Percentiles rank a stretch among this genome's conserved stretches.
These are phyloP conservation scores for Myocastor coypus DNA, from an alignment of 2,113 vertebrate species.

Conservation along the genomic window DNA sequence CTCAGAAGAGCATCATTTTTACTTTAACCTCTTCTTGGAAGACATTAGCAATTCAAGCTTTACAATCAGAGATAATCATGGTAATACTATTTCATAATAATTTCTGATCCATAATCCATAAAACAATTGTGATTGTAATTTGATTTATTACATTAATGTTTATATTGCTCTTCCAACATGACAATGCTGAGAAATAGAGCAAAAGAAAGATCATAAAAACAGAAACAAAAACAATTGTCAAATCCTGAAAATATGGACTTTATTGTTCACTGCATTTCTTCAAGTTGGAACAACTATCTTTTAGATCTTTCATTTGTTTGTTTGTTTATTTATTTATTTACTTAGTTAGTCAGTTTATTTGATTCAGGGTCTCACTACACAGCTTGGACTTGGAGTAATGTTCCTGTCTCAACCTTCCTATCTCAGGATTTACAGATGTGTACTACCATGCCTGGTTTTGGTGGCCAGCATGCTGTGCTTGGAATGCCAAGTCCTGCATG, in stretches of 20 bases:
- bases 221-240: neutral
- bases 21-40: slow-evolving; percentile 90
- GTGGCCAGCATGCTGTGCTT: too few species aligned
- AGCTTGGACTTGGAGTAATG: too few species aligned
- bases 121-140: neutral
- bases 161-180: neutral
- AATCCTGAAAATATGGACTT: neutral
- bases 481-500: too few species aligned
- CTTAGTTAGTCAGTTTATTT: too few species aligned
- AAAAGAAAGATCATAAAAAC: neutral
- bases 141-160: neutral
- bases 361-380: too few species aligned
- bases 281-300: neutral
- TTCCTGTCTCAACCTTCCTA: too few species aligned
- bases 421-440: too few species aligned
- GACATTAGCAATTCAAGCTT: slow-evolving; percentile 91
- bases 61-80: slow-evolving; percentile 93
- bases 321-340: too few species aligned
- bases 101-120: neutral
- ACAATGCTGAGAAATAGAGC: neutral
- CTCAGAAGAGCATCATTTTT: slow-evolving; percentile 89
- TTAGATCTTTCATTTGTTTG: too few species aligned
- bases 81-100: slow-evolving; percentile 78
- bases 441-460: too few species aligned
- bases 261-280: neutral